phyloP scores from a whole-genome alignment of 2,888 invertebrate genomes.

The Lochmaea capreae region DNA sequence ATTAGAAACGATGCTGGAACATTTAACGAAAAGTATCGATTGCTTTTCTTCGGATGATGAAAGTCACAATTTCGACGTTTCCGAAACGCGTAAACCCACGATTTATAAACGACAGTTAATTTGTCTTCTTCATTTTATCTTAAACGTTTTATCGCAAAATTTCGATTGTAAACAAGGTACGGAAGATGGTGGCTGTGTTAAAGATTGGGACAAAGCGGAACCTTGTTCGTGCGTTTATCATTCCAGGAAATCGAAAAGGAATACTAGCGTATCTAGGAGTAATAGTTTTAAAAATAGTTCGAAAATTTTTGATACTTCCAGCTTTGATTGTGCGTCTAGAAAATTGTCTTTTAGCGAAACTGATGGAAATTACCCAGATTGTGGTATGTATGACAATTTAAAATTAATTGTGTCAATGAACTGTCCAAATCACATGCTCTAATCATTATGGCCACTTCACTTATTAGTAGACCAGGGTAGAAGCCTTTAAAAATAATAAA shows the following conservation, averaged over 20 bases:
- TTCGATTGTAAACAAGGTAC: conserved; percentile 66
- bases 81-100: conserved; percentile 55
- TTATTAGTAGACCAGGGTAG: too few relatives aligned
- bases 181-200: conserved; percentile 69
- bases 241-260: conserved; percentile 68
- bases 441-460: too few relatives aligned
- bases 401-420: not conserved
- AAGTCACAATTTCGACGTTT: conserved; percentile 57
- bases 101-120: conserved; percentile 66
- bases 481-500: too few relatives aligned
- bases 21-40: conserved; percentile 61
- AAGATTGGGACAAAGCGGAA: conserved; percentile 69
- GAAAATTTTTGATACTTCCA: conserved; percentile 50
- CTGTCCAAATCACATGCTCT: not conserved
- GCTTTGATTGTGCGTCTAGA: conserved; percentile 57
- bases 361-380: conserved; percentile 38
- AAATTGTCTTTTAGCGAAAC: conserved; percentile 68
- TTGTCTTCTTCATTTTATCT: conserved; percentile 65
- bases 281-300: conserved; percentile 59
- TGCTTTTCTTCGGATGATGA: conserved; percentile 72
- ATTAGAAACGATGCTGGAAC: conserved; percentile 50
- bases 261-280: conserved; percentile 69
- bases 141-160: conserved; percentile 58
- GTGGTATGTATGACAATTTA: conserved; percentile 32
- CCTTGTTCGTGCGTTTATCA: conserved; percentile 76